phyloP scores from a whole-genome alignment of 2,797 vertebrate species.

The Natrix natrix region DNA sequence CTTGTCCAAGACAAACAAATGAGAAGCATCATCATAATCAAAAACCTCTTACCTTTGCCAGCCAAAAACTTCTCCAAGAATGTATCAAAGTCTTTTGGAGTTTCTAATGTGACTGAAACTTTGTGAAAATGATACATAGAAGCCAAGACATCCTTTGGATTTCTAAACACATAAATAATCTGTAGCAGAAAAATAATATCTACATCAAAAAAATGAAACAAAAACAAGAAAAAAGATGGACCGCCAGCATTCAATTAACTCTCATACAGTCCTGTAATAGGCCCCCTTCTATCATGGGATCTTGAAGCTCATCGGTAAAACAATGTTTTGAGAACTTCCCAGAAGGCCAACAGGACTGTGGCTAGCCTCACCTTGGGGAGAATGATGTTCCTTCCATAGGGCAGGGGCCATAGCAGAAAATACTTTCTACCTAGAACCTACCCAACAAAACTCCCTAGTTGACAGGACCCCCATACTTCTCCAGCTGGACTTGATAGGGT shows the following conservation, averaged over 20 bases:
- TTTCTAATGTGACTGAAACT: not conserved
- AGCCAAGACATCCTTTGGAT: conserved; percentile 40
- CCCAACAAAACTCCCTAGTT: not conserved
- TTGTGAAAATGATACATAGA: conserved; percentile 45
- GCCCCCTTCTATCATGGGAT: not conserved
- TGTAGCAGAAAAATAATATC: not conserved
- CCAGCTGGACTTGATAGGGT: not conserved
- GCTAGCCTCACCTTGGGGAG: not conserved
- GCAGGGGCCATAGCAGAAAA: not conserved
- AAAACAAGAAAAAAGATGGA: not conserved
- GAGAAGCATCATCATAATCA: not conserved
- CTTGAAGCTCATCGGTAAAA: not conserved
- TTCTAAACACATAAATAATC: conserved; percentile 49
- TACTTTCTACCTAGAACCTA: not conserved
- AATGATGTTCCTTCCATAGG: not conserved
- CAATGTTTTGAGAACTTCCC: not conserved
- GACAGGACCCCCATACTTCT: not conserved
- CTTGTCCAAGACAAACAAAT: not conserved
- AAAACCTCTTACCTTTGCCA: conserved; percentile 35
- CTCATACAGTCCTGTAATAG: not conserved
- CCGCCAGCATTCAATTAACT: not conserved
- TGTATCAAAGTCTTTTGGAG: conserved; percentile 12
- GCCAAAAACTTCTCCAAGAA: conserved; percentile 41
- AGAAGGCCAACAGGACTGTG: not conserved
- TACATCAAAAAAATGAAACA: not conserved